Percentiles rank a stretch among this genome's conserved stretches.
Evolutionary conservation across 2,113 vertebrate species (phyloP).

Genomic region (Syngnathus scovelli): DNA sequence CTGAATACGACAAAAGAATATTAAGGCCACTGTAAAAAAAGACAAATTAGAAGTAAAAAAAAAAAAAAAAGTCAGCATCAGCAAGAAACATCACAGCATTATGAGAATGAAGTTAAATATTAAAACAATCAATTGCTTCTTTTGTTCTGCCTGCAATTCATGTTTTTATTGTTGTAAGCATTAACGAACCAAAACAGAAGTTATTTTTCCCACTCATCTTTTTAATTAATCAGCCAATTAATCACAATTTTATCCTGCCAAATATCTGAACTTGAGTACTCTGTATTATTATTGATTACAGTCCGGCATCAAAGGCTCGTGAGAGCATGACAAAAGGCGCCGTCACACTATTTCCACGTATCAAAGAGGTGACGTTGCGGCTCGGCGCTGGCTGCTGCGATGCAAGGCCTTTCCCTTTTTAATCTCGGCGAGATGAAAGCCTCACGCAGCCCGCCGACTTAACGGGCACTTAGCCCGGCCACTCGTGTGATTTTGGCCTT

Average conservation of each 20-base stretch:
- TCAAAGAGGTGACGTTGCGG: conserved; percentile 68
- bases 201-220: too few relatives aligned
- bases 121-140: too few relatives aligned
- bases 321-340: conserved; percentile 68
- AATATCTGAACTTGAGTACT: too few relatives aligned
- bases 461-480: conserved; percentile 66
- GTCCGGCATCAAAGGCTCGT: conserved; percentile 23
- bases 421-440: conserved; percentile 64
- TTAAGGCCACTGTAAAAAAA: too few relatives aligned
- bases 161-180: too few relatives aligned
- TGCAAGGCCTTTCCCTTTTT: conserved; percentile 64
- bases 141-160: too few relatives aligned
- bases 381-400: conserved; percentile 41
- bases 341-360: conserved; percentile 64
- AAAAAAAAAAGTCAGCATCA: too few relatives aligned
- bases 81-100: neutral
- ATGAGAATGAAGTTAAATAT: too few relatives aligned
- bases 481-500: conserved; percentile 56
- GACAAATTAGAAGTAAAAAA: too few relatives aligned
- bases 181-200: too few relatives aligned
- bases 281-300: neutral
- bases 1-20: neutral
- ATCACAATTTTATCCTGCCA: too few relatives aligned
- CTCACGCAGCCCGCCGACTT: conserved; percentile 59
- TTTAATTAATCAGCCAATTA: too few relatives aligned